These are phyloP conservation scores for sheep (Ovis aries) DNA, from an alignment of 2,113 vertebrate species.

Conservation along the genomic window DNA sequence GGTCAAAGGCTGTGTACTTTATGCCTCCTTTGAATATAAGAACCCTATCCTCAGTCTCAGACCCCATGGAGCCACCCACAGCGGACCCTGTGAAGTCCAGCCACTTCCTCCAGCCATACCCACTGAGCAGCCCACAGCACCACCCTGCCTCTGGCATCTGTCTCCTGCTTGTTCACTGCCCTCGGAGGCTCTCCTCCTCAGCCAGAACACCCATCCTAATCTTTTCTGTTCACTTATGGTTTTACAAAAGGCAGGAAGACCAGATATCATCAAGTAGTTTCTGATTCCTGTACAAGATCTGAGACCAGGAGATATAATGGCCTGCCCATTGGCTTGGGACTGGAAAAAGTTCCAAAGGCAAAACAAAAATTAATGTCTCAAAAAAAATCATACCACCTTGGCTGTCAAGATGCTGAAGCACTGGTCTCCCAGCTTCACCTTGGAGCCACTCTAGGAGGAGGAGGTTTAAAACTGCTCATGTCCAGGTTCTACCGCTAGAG, in stretches of 20 bases:
- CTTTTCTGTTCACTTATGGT: not conserved
- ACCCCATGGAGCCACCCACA: accelerated
- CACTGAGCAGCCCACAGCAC: not conserved
- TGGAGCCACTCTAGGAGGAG: not conserved
- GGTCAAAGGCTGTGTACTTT: not conserved
- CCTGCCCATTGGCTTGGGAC: not conserved
- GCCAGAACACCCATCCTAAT: not conserved
- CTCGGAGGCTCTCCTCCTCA: not conserved
- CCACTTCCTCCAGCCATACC: accelerated
- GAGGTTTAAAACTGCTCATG: not conserved
- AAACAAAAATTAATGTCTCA: not conserved
- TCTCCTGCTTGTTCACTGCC: not conserved
- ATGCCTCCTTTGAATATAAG: not conserved
- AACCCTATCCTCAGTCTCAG: not conserved
- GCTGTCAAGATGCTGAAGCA: not conserved
- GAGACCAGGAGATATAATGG: not conserved
- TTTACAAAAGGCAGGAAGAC: not conserved
- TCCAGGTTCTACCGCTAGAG: not conserved
- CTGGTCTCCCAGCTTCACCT: not conserved
- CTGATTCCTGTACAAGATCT: not conserved
- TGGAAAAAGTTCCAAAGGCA: not conserved
- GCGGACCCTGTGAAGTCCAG: not conserved
- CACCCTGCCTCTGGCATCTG: not conserved
- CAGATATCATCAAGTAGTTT: not conserved
- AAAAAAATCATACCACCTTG: not conserved